These are phyloP conservation scores for Urophycis tenuis DNA, from an alignment of 2,797 vertebrate species.

Conservation along the genomic window DNA sequence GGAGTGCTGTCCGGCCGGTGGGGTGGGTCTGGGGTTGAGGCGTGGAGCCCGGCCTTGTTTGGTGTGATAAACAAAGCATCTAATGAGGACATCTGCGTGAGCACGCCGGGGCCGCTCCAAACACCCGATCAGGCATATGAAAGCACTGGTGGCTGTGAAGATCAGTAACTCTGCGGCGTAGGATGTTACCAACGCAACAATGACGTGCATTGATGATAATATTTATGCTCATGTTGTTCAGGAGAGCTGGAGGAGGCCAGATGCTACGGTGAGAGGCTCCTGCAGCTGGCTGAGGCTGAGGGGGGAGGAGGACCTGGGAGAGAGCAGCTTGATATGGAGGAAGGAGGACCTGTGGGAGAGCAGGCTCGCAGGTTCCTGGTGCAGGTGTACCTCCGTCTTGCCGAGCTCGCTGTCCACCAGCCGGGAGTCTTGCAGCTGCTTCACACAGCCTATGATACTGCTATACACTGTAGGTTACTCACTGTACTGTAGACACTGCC, in stretches of 20 bases:
- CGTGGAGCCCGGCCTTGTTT: no score
- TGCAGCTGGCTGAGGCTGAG: not conserved
- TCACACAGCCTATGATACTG: constrained; percentile 13
- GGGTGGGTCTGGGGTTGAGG: no score
- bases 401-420: not conserved
- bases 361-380: not conserved
- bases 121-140: no score
- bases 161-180: no score
- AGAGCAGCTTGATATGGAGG: not conserved
- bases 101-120: no score
- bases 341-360: constrained; percentile 27
- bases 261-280: constrained; percentile 36
- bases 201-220: no score
- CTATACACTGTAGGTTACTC: constrained; percentile 27
- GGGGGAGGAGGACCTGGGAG: constrained; percentile 27
- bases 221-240: constrained; percentile 10
- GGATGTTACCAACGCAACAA: no score
- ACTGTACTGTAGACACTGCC: not conserved
- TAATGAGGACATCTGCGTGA: no score
- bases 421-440: constrained; percentile 30
- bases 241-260: constrained; percentile 39
- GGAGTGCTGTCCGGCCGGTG: no score
- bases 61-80: no score
- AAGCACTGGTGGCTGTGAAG: no score
- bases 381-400: constrained; percentile 16